phyloP scores from a whole-genome alignment of 2,797 vertebrate genomes.

The Phrynocephalus guinanensis region DNA sequence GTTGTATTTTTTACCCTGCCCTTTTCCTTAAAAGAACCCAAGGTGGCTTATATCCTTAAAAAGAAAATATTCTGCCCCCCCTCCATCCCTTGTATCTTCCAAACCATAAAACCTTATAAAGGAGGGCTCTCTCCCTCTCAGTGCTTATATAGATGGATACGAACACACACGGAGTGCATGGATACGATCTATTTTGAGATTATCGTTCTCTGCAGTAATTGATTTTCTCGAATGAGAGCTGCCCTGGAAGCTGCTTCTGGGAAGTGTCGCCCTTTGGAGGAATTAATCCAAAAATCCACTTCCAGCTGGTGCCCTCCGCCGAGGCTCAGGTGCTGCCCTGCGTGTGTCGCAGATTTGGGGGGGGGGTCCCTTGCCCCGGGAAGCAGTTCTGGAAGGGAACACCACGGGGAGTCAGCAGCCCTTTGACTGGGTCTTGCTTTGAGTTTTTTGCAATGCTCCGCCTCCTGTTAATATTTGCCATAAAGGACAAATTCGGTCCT shows the following conservation, averaged over 20 bases:
- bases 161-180: not conserved
- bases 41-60: too few relatives aligned
- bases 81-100: not conserved
- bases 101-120: not conserved
- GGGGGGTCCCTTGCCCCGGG: not conserved
- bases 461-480: not conserved
- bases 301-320: too few relatives aligned
- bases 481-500: too few relatives aligned
- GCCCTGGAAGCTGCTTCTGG: not conserved
- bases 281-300: too few relatives aligned
- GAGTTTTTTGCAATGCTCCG: not conserved
- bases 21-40: too few relatives aligned
- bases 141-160: too few relatives aligned
- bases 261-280: not conserved
- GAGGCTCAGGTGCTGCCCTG: not conserved
- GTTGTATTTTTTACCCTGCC: too few relatives aligned
- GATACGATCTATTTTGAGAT: not conserved
- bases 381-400: too few relatives aligned
- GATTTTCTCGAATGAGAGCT: not conserved
- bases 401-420: too few relatives aligned
- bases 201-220: not conserved
- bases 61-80: too few relatives aligned
- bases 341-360: not conserved
- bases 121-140: too few relatives aligned
- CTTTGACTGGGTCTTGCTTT: not conserved